Evolutionary conservation across 1,140 invertebrate genomes (phyloP).

Genomic region (Nebria ingens): DNA sequence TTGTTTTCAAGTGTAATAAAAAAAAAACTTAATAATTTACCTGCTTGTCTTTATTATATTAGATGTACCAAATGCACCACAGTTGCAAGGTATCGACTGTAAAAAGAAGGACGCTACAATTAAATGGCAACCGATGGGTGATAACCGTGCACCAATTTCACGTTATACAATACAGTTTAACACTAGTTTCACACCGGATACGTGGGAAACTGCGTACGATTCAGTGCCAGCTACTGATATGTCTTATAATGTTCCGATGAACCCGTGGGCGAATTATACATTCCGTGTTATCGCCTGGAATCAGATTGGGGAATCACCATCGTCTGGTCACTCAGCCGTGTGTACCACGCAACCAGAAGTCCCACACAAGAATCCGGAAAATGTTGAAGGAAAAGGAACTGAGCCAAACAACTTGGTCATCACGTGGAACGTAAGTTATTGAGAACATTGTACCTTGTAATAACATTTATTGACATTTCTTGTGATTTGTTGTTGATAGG

Average conservation of each 20-base stretch:
- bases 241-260: slow-evolving; percentile 64
- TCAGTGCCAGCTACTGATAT: slow-evolving; percentile 70
- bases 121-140: slow-evolving; percentile 78
- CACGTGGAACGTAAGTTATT: slow-evolving; percentile 60
- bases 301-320: slow-evolving; percentile 81
- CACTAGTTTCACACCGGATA: slow-evolving; percentile 86
- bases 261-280: slow-evolving; percentile 93
- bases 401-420: slow-evolving; percentile 86
- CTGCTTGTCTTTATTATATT: slow-evolving; percentile 4
- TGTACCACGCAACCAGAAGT: slow-evolving; percentile 83
- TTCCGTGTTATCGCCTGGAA: slow-evolving; percentile 90
- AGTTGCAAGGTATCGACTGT: slow-evolving; percentile 55
- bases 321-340: slow-evolving; percentile 67
- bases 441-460: background rate
- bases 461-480: background rate
- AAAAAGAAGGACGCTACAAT: slow-evolving; percentile 58
- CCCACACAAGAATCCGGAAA: slow-evolving; percentile 90
- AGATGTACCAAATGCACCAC: slow-evolving; percentile 89
- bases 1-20: slow-evolving; percentile 29
- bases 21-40: background rate
- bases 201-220: slow-evolving; percentile 72
- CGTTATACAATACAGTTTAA: slow-evolving; percentile 89
- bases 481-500: slow-evolving; percentile 38
- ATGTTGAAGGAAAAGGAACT: slow-evolving; percentile 83
- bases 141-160: slow-evolving; percentile 89